Evolutionary conservation across 2,113 vertebrate genomes (phyloP).

Genomic region (Dromaius novaehollandiae): DNA sequence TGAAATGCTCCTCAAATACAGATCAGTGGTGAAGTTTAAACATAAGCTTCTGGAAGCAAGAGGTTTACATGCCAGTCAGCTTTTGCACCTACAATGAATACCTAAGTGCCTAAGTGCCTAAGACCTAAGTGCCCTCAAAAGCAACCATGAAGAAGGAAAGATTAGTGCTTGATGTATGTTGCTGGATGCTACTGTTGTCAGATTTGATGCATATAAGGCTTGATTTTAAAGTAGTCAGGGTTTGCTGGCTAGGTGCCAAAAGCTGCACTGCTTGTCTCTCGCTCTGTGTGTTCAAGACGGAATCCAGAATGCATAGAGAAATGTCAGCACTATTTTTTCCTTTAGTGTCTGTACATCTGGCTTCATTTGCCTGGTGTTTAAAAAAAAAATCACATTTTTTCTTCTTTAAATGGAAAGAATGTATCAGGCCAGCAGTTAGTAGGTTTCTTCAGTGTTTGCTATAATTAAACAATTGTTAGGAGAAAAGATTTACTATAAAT

Average conservation of each 20-base stretch:
- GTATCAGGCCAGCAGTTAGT: background rate
- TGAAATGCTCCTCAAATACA: background rate
- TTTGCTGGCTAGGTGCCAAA: background rate
- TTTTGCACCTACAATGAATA: background rate
- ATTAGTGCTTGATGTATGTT: background rate
- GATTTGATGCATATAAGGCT: background rate
- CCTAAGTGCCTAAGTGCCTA: too few species aligned
- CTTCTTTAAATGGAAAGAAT: background rate
- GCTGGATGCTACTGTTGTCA: background rate
- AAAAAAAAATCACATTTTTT: background rate
- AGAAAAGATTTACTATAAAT: slow-evolving; percentile 30
- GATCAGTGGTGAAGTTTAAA: background rate
- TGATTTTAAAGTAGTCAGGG: background rate
- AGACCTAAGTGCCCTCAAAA: background rate
- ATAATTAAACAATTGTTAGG: slow-evolving; percentile 26
- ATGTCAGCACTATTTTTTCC: background rate
- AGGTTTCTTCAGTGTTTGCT: background rate
- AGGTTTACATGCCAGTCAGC: background rate
- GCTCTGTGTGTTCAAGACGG: background rate
- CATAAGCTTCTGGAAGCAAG: background rate
- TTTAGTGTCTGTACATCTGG: background rate
- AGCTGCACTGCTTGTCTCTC: background rate
- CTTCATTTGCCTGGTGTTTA: background rate
- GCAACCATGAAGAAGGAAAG: background rate
- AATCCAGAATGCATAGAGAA: slow-evolving; percentile 3